phyloP scores from a whole-genome alignment of 2,113 vertebrate genomes.

The Gambusia holbrooki region DNA sequence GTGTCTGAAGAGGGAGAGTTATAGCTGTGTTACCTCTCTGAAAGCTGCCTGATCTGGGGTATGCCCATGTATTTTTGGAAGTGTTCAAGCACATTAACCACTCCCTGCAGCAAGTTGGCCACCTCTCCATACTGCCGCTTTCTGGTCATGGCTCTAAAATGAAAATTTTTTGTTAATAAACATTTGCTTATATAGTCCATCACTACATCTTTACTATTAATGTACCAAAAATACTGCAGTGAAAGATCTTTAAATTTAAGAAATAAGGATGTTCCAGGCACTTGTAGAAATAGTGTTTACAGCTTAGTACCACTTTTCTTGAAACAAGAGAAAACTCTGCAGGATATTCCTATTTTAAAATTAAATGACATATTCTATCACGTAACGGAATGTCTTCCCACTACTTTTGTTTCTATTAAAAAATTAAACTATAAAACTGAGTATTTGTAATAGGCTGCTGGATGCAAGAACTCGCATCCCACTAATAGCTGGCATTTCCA shows the following conservation, averaged over 20 bases:
- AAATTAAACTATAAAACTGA: background rate
- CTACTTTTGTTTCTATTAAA: background rate
- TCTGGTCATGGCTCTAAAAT: constrained; percentile 93
- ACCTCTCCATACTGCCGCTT: constrained; percentile 97
- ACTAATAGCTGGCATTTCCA: too few species aligned
- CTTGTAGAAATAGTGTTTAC: background rate
- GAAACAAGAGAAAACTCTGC: background rate
- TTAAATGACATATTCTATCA: background rate
- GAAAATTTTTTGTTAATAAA: background rate
- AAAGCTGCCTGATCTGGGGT: constrained; percentile 97
- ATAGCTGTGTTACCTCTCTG: constrained; percentile 85
- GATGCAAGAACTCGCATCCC: background rate
- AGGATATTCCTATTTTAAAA: background rate
- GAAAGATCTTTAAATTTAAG: background rate
- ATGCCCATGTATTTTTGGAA: constrained; percentile 99
- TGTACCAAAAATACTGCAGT: background rate
- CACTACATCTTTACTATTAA: background rate
- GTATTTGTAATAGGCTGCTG: background rate
- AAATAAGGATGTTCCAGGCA: background rate
- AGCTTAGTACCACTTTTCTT: background rate
- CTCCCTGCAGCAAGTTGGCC: constrained; percentile 96
- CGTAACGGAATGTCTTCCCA: background rate
- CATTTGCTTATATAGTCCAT: background rate
- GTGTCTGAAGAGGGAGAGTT: background rate
- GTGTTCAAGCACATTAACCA: constrained; percentile 96